Percentiles rank a stretch among this genome's conserved stretches.
Evolutionary conservation across 2,797 vertebrate genomes (phyloP).

Genomic region (Petrocephalus sullivani): DNA sequence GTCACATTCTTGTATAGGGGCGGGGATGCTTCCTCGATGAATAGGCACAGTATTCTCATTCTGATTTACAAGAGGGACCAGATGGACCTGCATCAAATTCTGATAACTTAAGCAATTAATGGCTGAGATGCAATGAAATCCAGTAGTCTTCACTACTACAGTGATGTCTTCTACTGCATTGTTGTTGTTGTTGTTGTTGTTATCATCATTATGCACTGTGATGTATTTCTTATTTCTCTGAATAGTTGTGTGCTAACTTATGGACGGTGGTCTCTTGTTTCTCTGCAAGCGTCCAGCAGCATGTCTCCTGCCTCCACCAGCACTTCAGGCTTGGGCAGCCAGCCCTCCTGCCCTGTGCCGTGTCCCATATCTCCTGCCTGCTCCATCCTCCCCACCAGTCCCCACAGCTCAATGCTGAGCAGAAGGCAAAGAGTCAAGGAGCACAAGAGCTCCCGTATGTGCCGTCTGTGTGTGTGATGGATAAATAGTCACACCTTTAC

Average conservation of each 20-base stretch:
- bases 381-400: constrained; percentile 76
- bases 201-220: not conserved
- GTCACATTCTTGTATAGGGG: not conserved
- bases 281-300: constrained; percentile 76
- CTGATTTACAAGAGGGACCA: not conserved
- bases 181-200: not conserved
- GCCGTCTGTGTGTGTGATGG: not conserved
- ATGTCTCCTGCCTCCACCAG: constrained; percentile 84
- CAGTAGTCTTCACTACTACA: not conserved
- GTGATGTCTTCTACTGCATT: not conserved
- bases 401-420: constrained; percentile 71
- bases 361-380: constrained; percentile 69
- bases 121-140: not conserved
- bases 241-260: not conserved
- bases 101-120: not conserved
- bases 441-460: constrained; percentile 87
- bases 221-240: not conserved
- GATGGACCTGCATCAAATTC: not conserved
- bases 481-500: not conserved
- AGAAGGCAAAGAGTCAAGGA: constrained; percentile 82
- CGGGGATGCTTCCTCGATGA: not conserved
- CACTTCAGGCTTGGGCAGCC: constrained; percentile 77
- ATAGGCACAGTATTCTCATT: not conserved
- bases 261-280: not conserved
- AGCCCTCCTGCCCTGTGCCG: constrained; percentile 68